Conservation (phyloP, 1,140 invertebrate species). For the Drosophila jambulina region DNA sequence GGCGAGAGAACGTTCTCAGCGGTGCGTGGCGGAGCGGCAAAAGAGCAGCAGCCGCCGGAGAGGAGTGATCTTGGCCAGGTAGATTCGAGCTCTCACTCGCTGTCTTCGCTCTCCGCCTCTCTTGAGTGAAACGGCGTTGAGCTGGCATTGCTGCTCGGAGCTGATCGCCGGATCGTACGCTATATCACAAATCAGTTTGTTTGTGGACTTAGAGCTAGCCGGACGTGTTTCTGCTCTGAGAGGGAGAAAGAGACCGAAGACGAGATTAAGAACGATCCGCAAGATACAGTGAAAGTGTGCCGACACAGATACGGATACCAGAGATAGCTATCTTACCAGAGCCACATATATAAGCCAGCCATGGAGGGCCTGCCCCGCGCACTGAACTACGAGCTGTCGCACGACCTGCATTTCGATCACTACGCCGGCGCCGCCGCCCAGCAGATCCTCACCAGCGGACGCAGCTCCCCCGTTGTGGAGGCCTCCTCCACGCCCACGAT, state of each 20-base stretch:
- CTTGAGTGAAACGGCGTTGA: constrained; percentile 63
- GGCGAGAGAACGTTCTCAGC: constrained; percentile 45
- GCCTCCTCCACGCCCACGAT: constrained; percentile 70
- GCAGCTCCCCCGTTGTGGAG: constrained; percentile 43
- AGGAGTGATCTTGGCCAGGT: constrained; percentile 49
- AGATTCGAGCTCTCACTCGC: constrained; percentile 9
- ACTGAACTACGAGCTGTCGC: constrained; percentile 80
- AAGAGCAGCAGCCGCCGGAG: constrained; percentile 55
- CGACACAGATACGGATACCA: constrained; percentile 34
- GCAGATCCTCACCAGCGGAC: constrained; percentile 68
- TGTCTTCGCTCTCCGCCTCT: constrained; percentile 31
- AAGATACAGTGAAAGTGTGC: constrained; percentile 72
- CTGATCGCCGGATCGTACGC: constrained; percentile 35
- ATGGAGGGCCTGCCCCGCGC: constrained; percentile 74
- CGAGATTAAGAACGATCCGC: constrained; percentile 32
- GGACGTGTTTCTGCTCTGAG: constrained; percentile 54
- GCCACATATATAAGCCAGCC: constrained; percentile 46
- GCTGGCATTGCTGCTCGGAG: constrained; percentile 31
- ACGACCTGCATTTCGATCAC: constrained; percentile 76
- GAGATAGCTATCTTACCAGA: constrained; percentile 16
- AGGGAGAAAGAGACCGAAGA: constrained; percentile 23
- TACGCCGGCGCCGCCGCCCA: constrained; percentile 65
- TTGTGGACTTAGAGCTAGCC: constrained; percentile 60
- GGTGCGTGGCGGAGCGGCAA: constrained; percentile 73
- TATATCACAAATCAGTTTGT: constrained; percentile 64